Evolutionary conservation across 2,888 invertebrate species (phyloP).

Genomic region (Sesia bembeciformis): DNA sequence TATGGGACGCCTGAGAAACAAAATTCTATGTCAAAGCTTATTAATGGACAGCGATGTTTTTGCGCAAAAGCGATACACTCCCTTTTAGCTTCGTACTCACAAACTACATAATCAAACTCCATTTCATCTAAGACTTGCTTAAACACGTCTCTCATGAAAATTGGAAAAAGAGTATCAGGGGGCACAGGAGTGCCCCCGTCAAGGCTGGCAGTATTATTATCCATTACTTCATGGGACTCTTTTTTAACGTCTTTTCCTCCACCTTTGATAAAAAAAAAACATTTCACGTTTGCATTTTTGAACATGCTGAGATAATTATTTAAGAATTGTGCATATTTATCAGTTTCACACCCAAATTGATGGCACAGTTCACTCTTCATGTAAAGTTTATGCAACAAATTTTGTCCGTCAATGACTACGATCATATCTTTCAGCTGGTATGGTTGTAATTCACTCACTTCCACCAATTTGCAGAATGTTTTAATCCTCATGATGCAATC

Average conservation of each 20-base stretch:
- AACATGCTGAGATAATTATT: conserved; percentile 18
- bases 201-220: background rate
- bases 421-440: conserved; percentile 14
- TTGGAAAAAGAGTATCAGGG: conserved; percentile 10
- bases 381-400: conserved; percentile 22
- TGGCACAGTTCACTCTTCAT: conserved; percentile 10
- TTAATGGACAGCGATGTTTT: conserved; percentile 24
- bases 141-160: conserved; percentile 19
- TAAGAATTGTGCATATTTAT: conserved; percentile 21
- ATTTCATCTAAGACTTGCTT: conserved; percentile 27
- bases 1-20: conserved; percentile 24
- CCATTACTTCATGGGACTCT: conserved; percentile 5
- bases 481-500: too few relatives aligned
- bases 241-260: conserved; percentile 13
- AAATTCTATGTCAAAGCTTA: conserved; percentile 26
- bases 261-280: conserved; percentile 32
- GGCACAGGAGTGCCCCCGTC: too few relatives aligned
- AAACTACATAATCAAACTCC: conserved; percentile 20
- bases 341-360: conserved; percentile 25
- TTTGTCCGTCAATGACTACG: conserved; percentile 34
- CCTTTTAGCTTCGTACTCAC: conserved; percentile 20
- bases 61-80: conserved; percentile 29
- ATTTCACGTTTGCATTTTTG: conserved; percentile 24
- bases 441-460: too few relatives aligned
- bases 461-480: too few relatives aligned